Base-by-base conservation (phyloP, 2,888 invertebrate genomes). In the Acholoe squamosa region DNA sequence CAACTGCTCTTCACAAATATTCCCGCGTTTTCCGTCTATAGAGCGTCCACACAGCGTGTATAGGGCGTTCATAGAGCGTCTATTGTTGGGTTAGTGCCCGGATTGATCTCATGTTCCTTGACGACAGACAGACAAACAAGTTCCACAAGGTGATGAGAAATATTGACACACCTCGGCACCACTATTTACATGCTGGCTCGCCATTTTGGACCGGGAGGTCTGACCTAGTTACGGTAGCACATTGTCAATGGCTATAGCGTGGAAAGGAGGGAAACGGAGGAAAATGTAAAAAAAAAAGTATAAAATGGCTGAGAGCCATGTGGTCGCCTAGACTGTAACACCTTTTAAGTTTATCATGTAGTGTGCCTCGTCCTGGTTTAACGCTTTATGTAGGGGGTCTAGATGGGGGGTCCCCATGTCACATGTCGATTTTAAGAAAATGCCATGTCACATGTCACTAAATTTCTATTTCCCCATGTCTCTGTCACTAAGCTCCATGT, bases 121-220 rank as follows among this genome's bases (percentile, higher is more conserved):
- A 25, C 5, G 28, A 71, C 71, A 71, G 71, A 71, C 71, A 71
- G 71, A 28, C 71, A 71, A 71, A 71, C 71, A 71, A 71, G 28
- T 28, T 5, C 7, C 14, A 71, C 28, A 71, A 71, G 71, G 71
- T 25, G 28, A 71, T 28, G 71, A 28, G 71, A 71, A 71, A 71
- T 71, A 71, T 71, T 71, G 71, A 71, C 71, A 71, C 71, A 71
- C 71, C 71, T 71, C 12, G 7, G 25, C 5, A 71, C 71, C 71
- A 71, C 28, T 71, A 71, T 71, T 71, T 71, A 71, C 71, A 71
- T 71, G 71, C 25, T 71, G 71, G 71, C 71, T 71, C 71, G 71
- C 71, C 71, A 71, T 71, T 71, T 71, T 71, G 71, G 71, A 71
- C 71, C 28, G 31, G 71, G 71, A 22, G 25, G 71, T 43, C 25